A percentile compares a stretch with the other conserved stretches of the same genome.
Evolutionary conservation across 1,140 invertebrate genomes (phyloP).

Genomic region (Scaptomyza hsui): DNA sequence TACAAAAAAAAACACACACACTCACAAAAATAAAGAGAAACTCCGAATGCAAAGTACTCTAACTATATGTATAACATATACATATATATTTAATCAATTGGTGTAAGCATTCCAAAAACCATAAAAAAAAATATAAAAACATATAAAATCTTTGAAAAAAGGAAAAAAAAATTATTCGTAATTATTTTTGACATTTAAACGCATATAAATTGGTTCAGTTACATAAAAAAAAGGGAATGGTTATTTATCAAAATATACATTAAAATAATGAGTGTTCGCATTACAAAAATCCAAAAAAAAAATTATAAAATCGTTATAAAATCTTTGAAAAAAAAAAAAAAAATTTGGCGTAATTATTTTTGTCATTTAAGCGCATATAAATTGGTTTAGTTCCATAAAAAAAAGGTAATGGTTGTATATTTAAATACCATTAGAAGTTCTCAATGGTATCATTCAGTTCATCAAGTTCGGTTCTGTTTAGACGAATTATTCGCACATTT

Average conservation of each 20-base stretch:
- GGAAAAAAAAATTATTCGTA: constrained; percentile 27
- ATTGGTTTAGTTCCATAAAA: no score
- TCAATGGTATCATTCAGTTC: background rate
- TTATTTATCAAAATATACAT: background rate
- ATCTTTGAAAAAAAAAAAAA: constrained; percentile 21
- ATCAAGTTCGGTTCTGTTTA: background rate
- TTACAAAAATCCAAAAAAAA: constrained; percentile 56
- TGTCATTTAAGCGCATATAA: background rate
- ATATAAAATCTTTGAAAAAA: constrained; percentile 31
- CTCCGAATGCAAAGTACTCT: constrained; percentile 33
- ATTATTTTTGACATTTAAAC: constrained; percentile 48
- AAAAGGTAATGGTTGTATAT: background rate
- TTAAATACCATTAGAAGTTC: background rate
- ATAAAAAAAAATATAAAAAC: constrained; percentile 47
- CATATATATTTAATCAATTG: constrained; percentile 61
- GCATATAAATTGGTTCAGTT: no score
- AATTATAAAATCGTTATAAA: constrained; percentile 44
- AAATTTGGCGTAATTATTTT: constrained; percentile 53
- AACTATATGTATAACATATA: constrained; percentile 30
- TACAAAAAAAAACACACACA: background rate
- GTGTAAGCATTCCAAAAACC: constrained; percentile 64
- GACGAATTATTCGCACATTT: background rate
- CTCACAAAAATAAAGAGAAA: constrained; percentile 1
- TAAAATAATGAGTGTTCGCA: no score
- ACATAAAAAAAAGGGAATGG: background rate